Evolutionary conservation across 2,888 invertebrate genomes (phyloP), one percentile per base, ranked within the genome.

Genomic region (Melieria omissa): DNA sequence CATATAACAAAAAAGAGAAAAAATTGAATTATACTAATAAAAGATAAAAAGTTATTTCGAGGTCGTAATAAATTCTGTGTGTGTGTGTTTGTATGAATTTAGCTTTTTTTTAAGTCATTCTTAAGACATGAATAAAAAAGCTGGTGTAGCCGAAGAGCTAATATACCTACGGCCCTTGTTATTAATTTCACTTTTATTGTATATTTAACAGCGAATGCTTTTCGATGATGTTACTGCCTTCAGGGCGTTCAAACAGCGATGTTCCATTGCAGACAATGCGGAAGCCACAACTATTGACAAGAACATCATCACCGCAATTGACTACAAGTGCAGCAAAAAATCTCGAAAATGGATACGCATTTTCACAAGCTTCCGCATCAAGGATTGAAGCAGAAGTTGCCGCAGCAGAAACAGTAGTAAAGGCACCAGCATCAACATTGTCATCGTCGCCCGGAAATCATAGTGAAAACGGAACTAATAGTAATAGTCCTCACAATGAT

Each of bases 201-300:
- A 8, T 72, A 8, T 45, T 41, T 74, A 79, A 60, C 77, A 82
- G 84, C 84, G 84, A 82, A 85, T 85, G 85, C 81, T 78, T 80
- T 80, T 82, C 79, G 83, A 86, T 80, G 80, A 86, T 86, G 86
- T 82, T 86, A 79, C 82, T 86, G 85, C 86, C 86, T 84, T 86
- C 86, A 77, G 86, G 86, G 83, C 86, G 84, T 81, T 82, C 84
- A 73, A 85, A 83, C 79, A 83, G 83, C 79, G 85, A 85, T 82
- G 84, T 82, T 76, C 83, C 83, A 80, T 75, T 81, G 77, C 81
- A 83, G 74, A 76, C 74, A 70, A 72, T 75, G 64, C 72, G 77
- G 73, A 79, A 80, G 75, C 78, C 80, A 61, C 70, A 70, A 57
- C 80, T 81, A 78, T 74, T 80, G 77, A 80, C 83, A 78, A 79